Conservation (phyloP, 2,113 vertebrate genomes). For the Pollimyrus isidori region DNA sequence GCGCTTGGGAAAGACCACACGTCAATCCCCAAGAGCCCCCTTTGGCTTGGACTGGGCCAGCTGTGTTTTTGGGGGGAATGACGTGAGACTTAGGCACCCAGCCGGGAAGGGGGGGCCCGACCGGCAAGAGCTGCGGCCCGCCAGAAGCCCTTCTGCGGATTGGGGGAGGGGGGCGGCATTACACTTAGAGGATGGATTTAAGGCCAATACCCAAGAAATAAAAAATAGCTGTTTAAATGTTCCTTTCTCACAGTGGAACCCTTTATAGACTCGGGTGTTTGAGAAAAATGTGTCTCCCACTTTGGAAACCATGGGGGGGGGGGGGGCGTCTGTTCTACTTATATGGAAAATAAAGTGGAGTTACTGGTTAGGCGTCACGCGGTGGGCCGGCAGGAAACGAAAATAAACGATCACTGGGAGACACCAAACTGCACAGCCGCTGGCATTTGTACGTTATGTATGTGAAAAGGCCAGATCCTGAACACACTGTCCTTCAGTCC, state of each 20-base stretch:
- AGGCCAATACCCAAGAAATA: neutral
- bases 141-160: neutral
- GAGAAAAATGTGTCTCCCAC: neutral
- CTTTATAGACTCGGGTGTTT: neutral
- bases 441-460: neutral
- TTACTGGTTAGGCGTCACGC: neutral
- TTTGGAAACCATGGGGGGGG: neutral
- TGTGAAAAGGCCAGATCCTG: neutral
- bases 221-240: neutral
- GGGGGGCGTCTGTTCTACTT: neutral
- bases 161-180: too few relatives aligned
- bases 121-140: neutral
- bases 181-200: neutral
- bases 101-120: constrained; percentile 4
- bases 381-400: neutral
- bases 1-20: neutral
- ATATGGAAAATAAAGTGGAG: neutral
- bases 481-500: neutral
- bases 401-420: neutral
- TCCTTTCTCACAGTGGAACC: neutral
- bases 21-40: neutral
- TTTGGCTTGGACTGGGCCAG: neutral
- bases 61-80: neutral
- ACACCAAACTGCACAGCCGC: neutral
- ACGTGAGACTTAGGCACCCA: constrained; percentile 25